These are phyloP conservation scores for Cheilinus undulatus DNA, from an alignment of 2,113 vertebrate genomes.

Conservation along the genomic window DNA sequence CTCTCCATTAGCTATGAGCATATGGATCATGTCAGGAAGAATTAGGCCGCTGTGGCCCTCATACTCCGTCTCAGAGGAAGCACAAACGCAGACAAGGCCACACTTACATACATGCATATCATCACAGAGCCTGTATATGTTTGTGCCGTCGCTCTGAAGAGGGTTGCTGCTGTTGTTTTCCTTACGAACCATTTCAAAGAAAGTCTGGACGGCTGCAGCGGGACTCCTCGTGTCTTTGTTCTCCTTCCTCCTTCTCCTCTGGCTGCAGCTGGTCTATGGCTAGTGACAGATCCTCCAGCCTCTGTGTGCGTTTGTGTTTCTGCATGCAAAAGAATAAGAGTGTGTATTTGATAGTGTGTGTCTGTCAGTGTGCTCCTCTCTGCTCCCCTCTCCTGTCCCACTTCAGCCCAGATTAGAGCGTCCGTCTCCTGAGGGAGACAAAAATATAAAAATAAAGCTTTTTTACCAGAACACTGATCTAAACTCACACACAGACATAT, in stretches of 20 bases:
- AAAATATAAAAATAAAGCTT: conserved; percentile 80
- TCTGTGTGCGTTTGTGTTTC: conserved; percentile 31
- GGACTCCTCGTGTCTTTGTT: conserved; percentile 38
- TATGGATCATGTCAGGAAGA: conserved; percentile 73
- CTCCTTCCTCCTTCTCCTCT: conserved; percentile 37
- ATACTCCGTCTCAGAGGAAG: conserved; percentile 29
- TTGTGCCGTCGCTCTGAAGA: neutral
- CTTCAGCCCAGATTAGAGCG: conserved; percentile 76
- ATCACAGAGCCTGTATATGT: neutral
- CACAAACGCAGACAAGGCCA: conserved; percentile 11
- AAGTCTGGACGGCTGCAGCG: conserved; percentile 27
- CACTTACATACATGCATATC: conserved; percentile 5
- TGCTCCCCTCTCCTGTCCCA: conserved; percentile 69
- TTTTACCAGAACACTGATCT: conserved; percentile 72
- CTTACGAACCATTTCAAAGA: conserved; percentile 35
- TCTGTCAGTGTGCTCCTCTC: conserved; percentile 41
- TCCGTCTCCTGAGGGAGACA: conserved; percentile 71
- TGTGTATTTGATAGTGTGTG: neutral
- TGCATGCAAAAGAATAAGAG: too few species aligned
- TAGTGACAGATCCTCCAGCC: conserved; percentile 69
- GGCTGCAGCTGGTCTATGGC: conserved; percentile 67
- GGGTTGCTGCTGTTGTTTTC: conserved; percentile 32
- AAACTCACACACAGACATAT: conserved; percentile 53
- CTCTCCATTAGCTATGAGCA: conserved; percentile 66
- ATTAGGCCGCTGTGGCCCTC: conserved; percentile 56